Evolutionary conservation across 2,113 vertebrate genomes (phyloP).

Genomic region (Leptosomus discolor): DNA sequence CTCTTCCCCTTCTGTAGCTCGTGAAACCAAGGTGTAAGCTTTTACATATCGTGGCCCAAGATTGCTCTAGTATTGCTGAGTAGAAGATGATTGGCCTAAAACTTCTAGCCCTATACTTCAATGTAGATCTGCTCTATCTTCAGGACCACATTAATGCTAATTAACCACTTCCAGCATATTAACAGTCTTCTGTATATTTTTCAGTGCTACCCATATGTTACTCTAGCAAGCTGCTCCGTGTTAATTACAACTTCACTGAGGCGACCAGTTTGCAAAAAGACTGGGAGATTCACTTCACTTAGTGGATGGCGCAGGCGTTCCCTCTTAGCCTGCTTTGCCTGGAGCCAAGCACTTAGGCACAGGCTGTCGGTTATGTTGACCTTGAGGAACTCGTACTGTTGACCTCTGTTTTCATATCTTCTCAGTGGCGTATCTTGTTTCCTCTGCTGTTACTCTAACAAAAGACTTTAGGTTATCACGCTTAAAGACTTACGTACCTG

Average conservation of each 20-base stretch:
- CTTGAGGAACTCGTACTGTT: background rate
- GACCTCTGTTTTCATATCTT: background rate
- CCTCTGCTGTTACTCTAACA: background rate
- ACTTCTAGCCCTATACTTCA: background rate
- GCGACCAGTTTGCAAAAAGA: background rate
- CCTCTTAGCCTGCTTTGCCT: background rate
- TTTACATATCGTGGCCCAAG: background rate
- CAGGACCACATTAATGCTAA: background rate
- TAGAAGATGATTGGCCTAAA: background rate
- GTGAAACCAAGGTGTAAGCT: background rate
- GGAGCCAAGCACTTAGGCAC: background rate
- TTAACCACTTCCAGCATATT: background rate
- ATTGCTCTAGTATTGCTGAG: background rate
- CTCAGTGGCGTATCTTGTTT: background rate
- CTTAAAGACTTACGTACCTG: background rate
- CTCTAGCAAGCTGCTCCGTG: background rate
- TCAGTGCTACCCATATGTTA: background rate
- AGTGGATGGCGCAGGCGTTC: fast-evolving
- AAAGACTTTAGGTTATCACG: background rate
- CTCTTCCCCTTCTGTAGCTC: background rate
- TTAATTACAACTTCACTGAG: background rate
- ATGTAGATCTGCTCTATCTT: background rate
- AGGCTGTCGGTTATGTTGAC: background rate
- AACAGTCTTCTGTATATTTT: background rate
- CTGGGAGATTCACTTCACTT: background rate